These are phyloP conservation scores for Heliconius hewitsoni DNA, from an alignment of 1,140 invertebrate genomes.

Conservation along the genomic window DNA sequence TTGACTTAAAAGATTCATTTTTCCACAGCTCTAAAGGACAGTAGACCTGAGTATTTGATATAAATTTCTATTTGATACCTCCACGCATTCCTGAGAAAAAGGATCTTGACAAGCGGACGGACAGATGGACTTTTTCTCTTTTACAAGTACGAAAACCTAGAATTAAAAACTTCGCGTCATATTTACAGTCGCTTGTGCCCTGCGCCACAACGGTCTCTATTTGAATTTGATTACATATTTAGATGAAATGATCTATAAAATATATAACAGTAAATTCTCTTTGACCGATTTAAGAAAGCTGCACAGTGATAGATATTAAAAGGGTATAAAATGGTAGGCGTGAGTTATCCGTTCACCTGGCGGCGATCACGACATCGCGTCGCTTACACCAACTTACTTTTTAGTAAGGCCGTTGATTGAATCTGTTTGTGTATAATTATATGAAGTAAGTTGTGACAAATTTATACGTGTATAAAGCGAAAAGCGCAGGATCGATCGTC, in stretches of 20 bases:
- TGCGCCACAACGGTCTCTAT: not conserved
- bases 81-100: too few relatives aligned
- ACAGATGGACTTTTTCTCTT: too few relatives aligned
- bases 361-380: conserved; percentile 19
- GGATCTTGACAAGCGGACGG: too few relatives aligned
- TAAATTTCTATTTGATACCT: too few relatives aligned
- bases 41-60: too few relatives aligned
- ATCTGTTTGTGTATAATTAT: not conserved
- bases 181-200: not conserved
- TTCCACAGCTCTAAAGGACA: too few relatives aligned
- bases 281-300: not conserved
- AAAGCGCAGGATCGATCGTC: too few relatives aligned
- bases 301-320: conserved; percentile 5
- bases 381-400: not conserved
- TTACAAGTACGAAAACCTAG: too few relatives aligned
- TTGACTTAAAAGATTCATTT: too few relatives aligned
- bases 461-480: too few relatives aligned
- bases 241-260: not conserved
- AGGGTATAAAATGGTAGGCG: conserved; percentile 16
- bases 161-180: too few relatives aligned
- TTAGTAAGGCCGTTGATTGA: not conserved
- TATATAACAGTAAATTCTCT: not conserved
- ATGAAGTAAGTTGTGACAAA: too few relatives aligned
- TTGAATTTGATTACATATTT: not conserved
- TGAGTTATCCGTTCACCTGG: conserved; percentile 19